phyloP scores from a whole-genome alignment of 2,888 invertebrate genomes.

The Platyscelio sp. region DNA sequence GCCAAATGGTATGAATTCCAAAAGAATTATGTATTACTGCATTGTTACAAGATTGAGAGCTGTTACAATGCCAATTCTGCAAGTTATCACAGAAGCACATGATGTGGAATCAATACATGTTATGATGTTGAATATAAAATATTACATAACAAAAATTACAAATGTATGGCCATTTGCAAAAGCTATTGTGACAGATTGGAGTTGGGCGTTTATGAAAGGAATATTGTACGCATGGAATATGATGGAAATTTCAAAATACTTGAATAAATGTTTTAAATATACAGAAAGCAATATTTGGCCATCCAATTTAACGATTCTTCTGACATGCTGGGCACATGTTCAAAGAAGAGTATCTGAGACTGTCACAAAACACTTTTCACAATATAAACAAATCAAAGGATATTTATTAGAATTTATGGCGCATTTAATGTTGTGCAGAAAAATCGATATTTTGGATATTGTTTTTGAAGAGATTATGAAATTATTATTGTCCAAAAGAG shows the following conservation, averaged over 20 bases:
- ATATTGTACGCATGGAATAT: slow-evolving; percentile 39
- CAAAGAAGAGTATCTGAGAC: slow-evolving; percentile 55
- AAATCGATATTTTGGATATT: slow-evolving; percentile 32
- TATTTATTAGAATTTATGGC: slow-evolving; percentile 64
- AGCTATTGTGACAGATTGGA: slow-evolving; percentile 51
- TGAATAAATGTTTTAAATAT: slow-evolving; percentile 47
- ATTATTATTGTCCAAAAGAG: background rate
- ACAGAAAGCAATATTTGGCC: background rate
- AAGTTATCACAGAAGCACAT: slow-evolving; percentile 58
- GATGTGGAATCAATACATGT: slow-evolving; percentile 34
- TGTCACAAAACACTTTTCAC: slow-evolving; percentile 20
- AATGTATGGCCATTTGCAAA: slow-evolving; percentile 48
- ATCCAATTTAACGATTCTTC: slow-evolving; percentile 25
- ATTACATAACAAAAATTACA: slow-evolving; percentile 28
- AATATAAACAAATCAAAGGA: slow-evolving; percentile 33
- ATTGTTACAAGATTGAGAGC: slow-evolving; percentile 5
- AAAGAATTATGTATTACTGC: slow-evolving; percentile 57
- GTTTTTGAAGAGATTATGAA: slow-evolving; percentile 19
- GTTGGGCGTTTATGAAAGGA: slow-evolving; percentile 57
- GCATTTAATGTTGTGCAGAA: slow-evolving; percentile 49
- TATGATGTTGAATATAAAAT: slow-evolving; percentile 48
- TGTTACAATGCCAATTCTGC: slow-evolving; percentile 20
- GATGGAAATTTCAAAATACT: slow-evolving; percentile 43
- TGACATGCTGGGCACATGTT: slow-evolving; percentile 65
- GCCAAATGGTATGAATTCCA: slow-evolving; percentile 37